Percentiles rank a stretch among this genome's conserved stretches.
Evolutionary conservation across 2,888 invertebrate genomes (phyloP).

Genomic region (Tanytarsus gracilentus): DNA sequence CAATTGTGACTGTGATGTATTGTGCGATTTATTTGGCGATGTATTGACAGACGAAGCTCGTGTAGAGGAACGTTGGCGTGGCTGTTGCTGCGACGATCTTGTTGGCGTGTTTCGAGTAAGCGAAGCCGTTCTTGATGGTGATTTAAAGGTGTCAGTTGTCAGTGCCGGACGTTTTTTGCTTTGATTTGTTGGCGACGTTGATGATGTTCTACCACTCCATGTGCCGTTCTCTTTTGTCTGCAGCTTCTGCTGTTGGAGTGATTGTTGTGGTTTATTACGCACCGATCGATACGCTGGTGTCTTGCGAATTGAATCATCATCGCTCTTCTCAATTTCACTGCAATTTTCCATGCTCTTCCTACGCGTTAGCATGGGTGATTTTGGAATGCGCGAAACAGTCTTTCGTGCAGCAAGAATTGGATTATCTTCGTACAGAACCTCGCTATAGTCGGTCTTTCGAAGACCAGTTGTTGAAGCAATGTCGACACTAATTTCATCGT

Average conservation of each 20-base stretch:
- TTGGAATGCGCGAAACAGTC: conserved; percentile 38
- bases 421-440: conserved; percentile 51
- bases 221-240: conserved; percentile 50
- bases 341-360: conserved; percentile 40
- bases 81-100: conserved; percentile 43
- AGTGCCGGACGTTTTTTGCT: conserved; percentile 45
- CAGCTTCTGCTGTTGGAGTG: conserved; percentile 40
- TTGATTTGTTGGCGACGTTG: conserved; percentile 34
- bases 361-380: conserved; percentile 39
- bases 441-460: conserved; percentile 59
- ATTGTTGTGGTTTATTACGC: conserved; percentile 45
- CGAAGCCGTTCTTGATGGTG: conserved; percentile 34
- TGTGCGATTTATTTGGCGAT: conserved; percentile 52
- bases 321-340: conserved; percentile 33
- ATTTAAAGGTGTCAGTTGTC: conserved; percentile 55
- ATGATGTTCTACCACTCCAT: conserved; percentile 60
- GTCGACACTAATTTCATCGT: conserved; percentile 48
- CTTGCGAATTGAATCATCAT: conserved; percentile 34
- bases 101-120: conserved; percentile 35
- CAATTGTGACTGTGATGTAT: conserved; percentile 46
- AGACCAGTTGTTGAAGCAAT: conserved; percentile 61
- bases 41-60: conserved; percentile 46
- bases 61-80: conserved; percentile 44
- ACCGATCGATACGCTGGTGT: conserved; percentile 42
- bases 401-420: conserved; percentile 34